A percentile compares a stretch with the other conserved stretches of the same genome.
Conservation (phyloP, 2,888 invertebrate species). For the Pyrgus malvae region DNA sequence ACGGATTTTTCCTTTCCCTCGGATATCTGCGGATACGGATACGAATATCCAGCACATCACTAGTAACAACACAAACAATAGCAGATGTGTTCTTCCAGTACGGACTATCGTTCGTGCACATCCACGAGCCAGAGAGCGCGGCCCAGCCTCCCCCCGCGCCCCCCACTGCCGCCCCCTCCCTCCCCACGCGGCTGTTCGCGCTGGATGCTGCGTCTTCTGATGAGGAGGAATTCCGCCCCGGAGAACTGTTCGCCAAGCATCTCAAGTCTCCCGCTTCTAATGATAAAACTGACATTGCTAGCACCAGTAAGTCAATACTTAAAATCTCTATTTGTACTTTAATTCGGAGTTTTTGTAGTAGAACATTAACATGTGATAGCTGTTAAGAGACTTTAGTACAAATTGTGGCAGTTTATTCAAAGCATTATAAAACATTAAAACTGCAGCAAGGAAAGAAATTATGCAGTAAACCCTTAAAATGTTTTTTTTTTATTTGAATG, state of each 20-base stretch:
- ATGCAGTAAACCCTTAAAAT: too few species aligned
- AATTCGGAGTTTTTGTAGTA: too few species aligned
- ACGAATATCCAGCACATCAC: too few species aligned
- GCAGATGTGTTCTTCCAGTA: conserved; percentile 70
- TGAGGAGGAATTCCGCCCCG: conserved; percentile 82
- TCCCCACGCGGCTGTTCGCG: conserved; percentile 33
- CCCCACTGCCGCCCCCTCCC: not conserved
- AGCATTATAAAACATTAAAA: too few species aligned
- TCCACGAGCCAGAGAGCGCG: conserved; percentile 72
- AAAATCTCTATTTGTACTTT: not conserved
- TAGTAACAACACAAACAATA: not conserved
- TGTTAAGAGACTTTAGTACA: too few species aligned
- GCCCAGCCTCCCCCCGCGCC: conserved; percentile 22
- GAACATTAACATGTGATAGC: too few species aligned
- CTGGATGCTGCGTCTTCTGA: conserved; percentile 80
- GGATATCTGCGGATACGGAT: too few species aligned
- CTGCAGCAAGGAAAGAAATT: too few species aligned
- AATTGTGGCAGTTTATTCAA: too few species aligned
- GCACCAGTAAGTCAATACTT: conserved; percentile 3
- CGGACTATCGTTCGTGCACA: conserved; percentile 90
- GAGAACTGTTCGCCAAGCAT: conserved; percentile 83
- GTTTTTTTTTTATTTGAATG: too few species aligned
- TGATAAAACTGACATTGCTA: not conserved
- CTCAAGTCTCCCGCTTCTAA: conserved; percentile 43
- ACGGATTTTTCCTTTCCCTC: not conserved